Evolutionary conservation across 2,888 invertebrate genomes (phyloP).

Genomic region (Noctua comes): DNA sequence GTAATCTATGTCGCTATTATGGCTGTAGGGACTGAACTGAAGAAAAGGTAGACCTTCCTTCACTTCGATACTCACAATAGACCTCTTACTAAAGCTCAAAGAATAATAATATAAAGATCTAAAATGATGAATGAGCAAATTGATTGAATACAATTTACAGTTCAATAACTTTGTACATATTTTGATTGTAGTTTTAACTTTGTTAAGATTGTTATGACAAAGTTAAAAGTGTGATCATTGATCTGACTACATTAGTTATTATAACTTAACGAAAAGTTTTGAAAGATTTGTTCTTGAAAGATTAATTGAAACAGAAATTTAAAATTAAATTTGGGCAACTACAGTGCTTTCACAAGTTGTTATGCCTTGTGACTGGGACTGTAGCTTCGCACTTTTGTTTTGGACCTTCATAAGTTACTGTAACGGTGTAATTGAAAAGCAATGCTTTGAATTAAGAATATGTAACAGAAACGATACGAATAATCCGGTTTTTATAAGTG

Average conservation of each 20-base stretch:
- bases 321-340: background rate
- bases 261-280: conserved; percentile 30
- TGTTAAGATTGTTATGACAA: conserved; percentile 30
- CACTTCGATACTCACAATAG: background rate
- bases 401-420: background rate
- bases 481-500: background rate
- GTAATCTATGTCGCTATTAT: conserved; percentile 7
- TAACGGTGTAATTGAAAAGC: too few relatives aligned
- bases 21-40: background rate
- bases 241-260: conserved; percentile 28
- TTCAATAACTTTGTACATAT: conserved; percentile 33
- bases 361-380: background rate
- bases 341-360: background rate
- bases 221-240: conserved; percentile 51
- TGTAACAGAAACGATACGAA: background rate
- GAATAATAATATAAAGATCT: conserved; percentile 1
- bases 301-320: conserved; percentile 5
- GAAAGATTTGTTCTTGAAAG: conserved; percentile 15
- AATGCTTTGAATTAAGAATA: too few relatives aligned
- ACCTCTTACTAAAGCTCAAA: background rate
- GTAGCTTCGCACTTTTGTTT: background rate
- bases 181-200: conserved; percentile 55
- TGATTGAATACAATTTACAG: conserved; percentile 36
- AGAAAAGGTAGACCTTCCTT: background rate
- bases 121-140: conserved; percentile 28